Evolutionary conservation across 2,888 invertebrate genomes (phyloP), one percentile per base, ranked within the genome.

Genomic region (Drosophila mimetica): DNA sequence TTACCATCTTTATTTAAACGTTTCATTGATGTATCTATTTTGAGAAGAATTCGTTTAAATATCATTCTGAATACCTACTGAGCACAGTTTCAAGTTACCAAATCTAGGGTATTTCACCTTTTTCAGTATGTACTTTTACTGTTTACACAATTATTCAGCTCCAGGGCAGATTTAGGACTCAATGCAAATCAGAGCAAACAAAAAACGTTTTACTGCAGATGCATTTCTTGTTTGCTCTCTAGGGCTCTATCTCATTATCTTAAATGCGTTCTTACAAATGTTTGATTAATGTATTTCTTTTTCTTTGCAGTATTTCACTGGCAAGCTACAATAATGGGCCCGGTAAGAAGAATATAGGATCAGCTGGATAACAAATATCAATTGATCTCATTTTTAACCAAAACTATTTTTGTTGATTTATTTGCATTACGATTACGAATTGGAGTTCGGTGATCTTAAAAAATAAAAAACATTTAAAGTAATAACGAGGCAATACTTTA

Each of bases 251-350:
- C 20, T 13, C 36, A 16, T 51, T 42, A 63, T 44, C 51, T 50
- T 20, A 41, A 42, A 28, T 53, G 28, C 47, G 46, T 58, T 53
- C 47, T 47, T 42, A 44, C 9, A 37, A 63, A 20, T 44, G 41
- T 51, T 41, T 69, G 11, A 66, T 3, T 67, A 64, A 75, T 47
- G 41, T 41, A 58, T 76, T 37, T 61, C 51, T 61, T 75, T 59
- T 84, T 64, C 86, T 75, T 89, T 91, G 89, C 94, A 98, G 98
- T 99, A 93, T 99, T 99, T 95, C 99, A 99, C 93, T 99, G 99
- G 99, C 99, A 99, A 94, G 99, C 99, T 93, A 99, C 99, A 94
- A 99, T 99, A 93, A 98, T 99, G 98, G 99, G 99, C 94, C 99
- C 99, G 91, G 91, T 91, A 91, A 91, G 90, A 74, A 13, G 22